Conservation (phyloP, 2,113 vertebrate species). For the Pavo muticus region DNA sequence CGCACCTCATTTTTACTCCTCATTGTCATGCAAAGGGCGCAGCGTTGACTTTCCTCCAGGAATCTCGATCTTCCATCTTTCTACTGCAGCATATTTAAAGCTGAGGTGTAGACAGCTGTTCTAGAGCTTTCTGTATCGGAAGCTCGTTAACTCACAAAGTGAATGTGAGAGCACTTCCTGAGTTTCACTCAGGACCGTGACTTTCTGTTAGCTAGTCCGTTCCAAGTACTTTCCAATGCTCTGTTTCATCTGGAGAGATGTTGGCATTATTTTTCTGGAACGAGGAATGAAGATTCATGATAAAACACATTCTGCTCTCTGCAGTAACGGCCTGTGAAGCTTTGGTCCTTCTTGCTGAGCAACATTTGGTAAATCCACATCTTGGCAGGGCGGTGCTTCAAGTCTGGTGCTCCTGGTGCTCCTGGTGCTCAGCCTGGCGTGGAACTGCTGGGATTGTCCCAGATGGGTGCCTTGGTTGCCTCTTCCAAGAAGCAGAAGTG, state of each 20-base stretch:
- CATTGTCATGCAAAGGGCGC: neutral
- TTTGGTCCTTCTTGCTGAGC: neutral
- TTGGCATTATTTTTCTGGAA: neutral
- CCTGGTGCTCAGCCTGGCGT: rapidly evolving
- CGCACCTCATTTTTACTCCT: neutral
- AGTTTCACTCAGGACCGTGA: neutral
- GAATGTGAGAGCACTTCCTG: neutral
- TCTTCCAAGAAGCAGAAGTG: neutral
- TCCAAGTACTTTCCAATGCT: neutral
- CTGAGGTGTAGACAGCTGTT: neutral
- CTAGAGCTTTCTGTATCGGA: rapidly evolving
- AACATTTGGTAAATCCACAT: neutral
- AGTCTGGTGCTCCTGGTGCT: rapidly evolving
- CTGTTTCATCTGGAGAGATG: neutral
- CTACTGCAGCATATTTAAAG: neutral
- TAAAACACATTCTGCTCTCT: neutral
- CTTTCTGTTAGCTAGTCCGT: neutral
- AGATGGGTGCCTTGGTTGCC: neutral
- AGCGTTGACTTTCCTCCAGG: neutral
- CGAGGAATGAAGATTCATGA: neutral
- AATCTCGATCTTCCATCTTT: neutral
- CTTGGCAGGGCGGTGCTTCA: neutral
- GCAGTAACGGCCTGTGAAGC: neutral
- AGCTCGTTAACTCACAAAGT: neutral
- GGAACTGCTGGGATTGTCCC: neutral